These are phyloP conservation scores for Crotophaga sulcirostris DNA, from an alignment of 2,113 vertebrate species.

Conservation along the genomic window DNA sequence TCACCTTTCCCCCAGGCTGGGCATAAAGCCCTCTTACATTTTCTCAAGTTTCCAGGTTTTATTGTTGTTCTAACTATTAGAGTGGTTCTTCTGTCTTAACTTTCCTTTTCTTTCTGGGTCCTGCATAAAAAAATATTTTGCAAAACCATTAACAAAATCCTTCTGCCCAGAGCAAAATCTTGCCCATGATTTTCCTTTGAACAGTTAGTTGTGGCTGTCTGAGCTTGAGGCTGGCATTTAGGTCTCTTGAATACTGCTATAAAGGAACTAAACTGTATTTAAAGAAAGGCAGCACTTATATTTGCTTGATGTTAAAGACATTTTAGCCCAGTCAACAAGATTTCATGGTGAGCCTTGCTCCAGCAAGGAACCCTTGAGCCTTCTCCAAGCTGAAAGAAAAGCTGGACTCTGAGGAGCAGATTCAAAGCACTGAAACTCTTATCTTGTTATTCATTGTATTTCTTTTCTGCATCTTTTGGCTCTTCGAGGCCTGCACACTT, in stretches of 20 bases:
- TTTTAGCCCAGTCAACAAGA: neutral
- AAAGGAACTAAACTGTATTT: constrained; percentile 44
- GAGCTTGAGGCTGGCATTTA: constrained; percentile 33
- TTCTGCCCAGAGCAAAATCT: neutral
- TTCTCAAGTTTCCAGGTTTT: neutral
- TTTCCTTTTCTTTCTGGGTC: neutral
- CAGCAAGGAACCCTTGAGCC: neutral
- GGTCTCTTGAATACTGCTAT: constrained; percentile 3
- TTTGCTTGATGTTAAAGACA: neutral
- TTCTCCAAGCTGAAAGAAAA: neutral
- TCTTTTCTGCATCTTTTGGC: neutral
- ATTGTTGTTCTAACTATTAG: neutral
- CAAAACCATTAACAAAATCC: neutral
- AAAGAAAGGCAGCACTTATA: constrained; percentile 29
- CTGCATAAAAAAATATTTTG: neutral
- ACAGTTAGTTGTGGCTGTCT: neutral
- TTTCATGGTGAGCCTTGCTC: neutral
- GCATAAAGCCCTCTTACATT: neutral
- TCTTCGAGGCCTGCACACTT: neutral
- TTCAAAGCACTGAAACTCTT: neutral
- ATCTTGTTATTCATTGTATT: neutral
- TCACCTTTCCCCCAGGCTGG: neutral
- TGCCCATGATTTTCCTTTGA: neutral
- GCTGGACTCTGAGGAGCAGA: neutral
- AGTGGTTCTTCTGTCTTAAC: neutral